Evolutionary conservation across 2,113 vertebrate genomes (phyloP).

Genomic region (Pterocles burchelli): DNA sequence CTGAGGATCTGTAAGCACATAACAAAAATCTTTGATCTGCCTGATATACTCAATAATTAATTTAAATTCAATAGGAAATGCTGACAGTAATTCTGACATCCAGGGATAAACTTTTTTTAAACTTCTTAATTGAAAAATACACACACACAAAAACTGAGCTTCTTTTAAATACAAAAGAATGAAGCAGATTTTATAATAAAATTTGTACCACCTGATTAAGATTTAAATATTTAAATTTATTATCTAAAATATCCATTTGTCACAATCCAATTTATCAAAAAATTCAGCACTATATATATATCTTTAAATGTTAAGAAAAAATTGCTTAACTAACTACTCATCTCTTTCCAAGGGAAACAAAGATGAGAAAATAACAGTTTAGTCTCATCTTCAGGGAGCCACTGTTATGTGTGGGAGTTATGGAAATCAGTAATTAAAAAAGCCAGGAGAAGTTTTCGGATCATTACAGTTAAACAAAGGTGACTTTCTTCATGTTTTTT

Average conservation of each 20-base stretch:
- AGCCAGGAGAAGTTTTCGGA: not conserved
- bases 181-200: not conserved
- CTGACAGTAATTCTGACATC: not conserved
- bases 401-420: fast-evolving
- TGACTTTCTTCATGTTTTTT: not conserved
- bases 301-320: not conserved
- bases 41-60: not conserved
- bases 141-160: not conserved
- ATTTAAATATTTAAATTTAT: not conserved
- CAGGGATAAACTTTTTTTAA: not conserved
- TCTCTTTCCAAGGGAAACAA: not conserved
- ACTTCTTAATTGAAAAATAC: not conserved
- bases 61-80: not conserved
- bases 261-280: not conserved
- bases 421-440: not conserved
- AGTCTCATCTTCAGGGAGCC: not conserved
- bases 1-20: not conserved
- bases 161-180: not conserved
- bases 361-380: not conserved
- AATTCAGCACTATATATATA: not conserved
- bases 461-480: not conserved
- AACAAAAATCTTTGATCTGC: not conserved
- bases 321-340: not conserved
- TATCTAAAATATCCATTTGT: not conserved
- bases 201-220: not conserved